phyloP scores from a whole-genome alignment of 2,888 invertebrate genomes.

The Sinhomidia bicolor region DNA sequence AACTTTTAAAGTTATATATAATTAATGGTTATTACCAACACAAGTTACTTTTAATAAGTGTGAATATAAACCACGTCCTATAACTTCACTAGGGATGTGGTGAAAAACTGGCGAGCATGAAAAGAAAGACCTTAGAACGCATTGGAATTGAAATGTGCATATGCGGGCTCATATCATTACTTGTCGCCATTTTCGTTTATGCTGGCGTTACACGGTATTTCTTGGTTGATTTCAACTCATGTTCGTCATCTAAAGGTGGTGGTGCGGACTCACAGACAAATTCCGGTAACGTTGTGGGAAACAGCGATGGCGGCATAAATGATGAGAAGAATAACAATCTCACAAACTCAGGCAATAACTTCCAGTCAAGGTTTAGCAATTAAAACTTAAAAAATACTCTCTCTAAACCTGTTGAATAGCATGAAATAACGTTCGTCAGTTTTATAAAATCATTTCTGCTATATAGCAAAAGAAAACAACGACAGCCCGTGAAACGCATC shows the following conservation, averaged over 20 bases:
- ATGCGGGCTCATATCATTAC: background rate
- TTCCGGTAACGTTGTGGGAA: background rate
- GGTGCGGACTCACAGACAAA: background rate
- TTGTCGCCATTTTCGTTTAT: slow-evolving; percentile 45
- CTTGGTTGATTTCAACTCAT: background rate
- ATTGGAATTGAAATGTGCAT: slow-evolving; percentile 34
- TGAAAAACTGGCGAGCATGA: background rate
- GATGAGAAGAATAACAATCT: slow-evolving; percentile 15
- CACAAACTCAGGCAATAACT: background rate
- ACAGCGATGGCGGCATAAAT: background rate
- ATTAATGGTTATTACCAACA: no score
- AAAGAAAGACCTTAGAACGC: background rate
- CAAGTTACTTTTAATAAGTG: no score
- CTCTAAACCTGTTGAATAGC: background rate
- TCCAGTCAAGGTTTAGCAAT: background rate
- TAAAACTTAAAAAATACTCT: background rate
- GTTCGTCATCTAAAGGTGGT: background rate
- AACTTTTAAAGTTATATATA: no score
- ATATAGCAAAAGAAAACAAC: background rate
- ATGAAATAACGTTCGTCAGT: background rate
- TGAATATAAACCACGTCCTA: background rate
- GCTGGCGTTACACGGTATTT: slow-evolving; percentile 52
- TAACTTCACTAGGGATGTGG: slow-evolving; percentile 30
- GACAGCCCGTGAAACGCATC: background rate
- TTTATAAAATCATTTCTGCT: background rate